Evolutionary conservation across 2,113 vertebrate species (phyloP).

Genomic region (Phrynosoma blainvillii): DNA sequence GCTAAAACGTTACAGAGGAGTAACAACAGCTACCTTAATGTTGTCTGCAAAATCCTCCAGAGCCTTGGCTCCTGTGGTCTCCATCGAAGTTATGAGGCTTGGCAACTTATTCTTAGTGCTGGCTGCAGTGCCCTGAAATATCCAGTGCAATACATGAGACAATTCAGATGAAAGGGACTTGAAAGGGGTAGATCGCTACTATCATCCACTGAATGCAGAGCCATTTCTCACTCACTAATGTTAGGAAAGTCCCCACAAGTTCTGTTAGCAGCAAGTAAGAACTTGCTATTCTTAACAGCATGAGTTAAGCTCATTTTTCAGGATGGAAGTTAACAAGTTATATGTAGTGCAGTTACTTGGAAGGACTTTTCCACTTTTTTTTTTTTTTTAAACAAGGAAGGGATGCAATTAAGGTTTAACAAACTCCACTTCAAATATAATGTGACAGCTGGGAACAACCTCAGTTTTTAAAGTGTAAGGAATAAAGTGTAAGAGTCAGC

Average conservation of each 20-base stretch:
- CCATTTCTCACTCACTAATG: not conserved
- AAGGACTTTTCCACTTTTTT: too few relatives aligned
- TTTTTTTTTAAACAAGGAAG: too few relatives aligned
- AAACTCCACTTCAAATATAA: too few relatives aligned
- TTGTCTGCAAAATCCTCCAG: conserved; percentile 98
- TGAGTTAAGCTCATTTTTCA: not conserved
- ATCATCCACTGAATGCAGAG: not conserved
- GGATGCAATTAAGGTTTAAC: too few relatives aligned
- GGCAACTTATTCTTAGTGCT: conserved; percentile 99
- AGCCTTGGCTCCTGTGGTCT: conserved; percentile 94
- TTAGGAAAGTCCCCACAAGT: not conserved
- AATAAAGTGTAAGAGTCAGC: too few relatives aligned
- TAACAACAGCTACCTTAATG: conserved; percentile 85
- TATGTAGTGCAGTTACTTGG: too few relatives aligned
- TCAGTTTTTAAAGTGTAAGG: too few relatives aligned
- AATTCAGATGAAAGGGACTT: not conserved
- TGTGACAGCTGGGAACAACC: too few relatives aligned
- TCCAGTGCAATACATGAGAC: not conserved
- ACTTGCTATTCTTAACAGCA: not conserved
- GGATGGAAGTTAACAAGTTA: too few relatives aligned
- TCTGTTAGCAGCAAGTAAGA: not conserved
- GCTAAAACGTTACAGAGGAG: not conserved
- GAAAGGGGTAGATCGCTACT: not conserved
- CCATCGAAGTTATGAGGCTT: conserved; percentile 95
- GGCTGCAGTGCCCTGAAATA: conserved; percentile 90